Evolutionary conservation across 2,797 vertebrate species (phyloP).

Genomic region (Leptatherina wallacei): DNA sequence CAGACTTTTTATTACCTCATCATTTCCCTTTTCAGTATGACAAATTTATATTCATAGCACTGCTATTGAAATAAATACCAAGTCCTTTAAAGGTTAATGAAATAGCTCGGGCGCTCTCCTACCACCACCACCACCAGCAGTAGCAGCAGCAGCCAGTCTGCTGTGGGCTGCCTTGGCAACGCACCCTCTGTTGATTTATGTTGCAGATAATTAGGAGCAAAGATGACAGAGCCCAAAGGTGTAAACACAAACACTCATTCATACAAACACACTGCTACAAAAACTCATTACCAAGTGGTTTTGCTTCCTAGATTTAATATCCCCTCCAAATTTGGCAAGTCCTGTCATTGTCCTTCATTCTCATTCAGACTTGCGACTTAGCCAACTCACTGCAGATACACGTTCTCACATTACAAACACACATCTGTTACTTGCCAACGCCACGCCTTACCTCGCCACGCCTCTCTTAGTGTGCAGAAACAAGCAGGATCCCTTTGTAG

Average conservation of each 20-base stretch:
- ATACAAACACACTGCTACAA: conserved; percentile 16
- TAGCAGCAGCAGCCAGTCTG: conserved; percentile 26
- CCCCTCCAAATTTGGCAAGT: conserved; percentile 63
- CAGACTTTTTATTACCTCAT: conserved; percentile 64
- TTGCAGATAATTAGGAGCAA: conserved; percentile 75
- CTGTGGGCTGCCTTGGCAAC: conserved; percentile 73
- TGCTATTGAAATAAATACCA: conserved; percentile 76
- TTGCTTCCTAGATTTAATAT: conserved; percentile 66
- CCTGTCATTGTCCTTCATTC: conserved; percentile 62
- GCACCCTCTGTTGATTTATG: conserved; percentile 72
- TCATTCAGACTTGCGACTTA: conserved; percentile 60
- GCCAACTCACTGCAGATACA: conserved; percentile 44
- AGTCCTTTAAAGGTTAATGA: conserved; percentile 83
- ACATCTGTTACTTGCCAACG: conserved; percentile 30
- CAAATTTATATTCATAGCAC: conserved; percentile 76
- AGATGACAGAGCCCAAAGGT: conserved; percentile 72
- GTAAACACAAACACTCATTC: conserved; percentile 61
- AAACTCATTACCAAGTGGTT: conserved; percentile 69
- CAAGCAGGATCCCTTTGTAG: conserved; percentile 27
- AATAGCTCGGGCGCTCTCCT: conserved; percentile 64
- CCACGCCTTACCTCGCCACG: conserved; percentile 6
- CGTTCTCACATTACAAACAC: conserved; percentile 39
- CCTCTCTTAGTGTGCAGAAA: conserved; percentile 58
- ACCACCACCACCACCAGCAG: conserved; percentile 8
- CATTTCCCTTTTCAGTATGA: conserved; percentile 69